A percentile compares a stretch with the other conserved stretches of the same genome.
Conservation (phyloP, 2,113 vertebrate genomes). For the Cyanistes caeruleus region DNA sequence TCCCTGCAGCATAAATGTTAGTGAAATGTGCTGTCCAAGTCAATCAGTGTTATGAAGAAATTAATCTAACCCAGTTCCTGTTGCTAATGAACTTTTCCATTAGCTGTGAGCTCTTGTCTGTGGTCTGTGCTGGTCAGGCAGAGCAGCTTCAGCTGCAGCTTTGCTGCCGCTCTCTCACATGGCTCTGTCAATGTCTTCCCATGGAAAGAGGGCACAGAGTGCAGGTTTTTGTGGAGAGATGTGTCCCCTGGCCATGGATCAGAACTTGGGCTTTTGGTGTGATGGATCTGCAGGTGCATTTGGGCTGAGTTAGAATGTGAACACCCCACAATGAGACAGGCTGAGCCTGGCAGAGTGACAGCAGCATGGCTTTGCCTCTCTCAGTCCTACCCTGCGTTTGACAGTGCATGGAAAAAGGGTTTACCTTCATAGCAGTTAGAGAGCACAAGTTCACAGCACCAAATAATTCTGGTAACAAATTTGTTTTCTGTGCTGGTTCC, state of each 20-base stretch:
- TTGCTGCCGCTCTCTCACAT: neutral
- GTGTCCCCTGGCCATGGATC: neutral
- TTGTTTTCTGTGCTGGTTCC: neutral
- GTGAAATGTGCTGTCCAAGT: conserved; percentile 70
- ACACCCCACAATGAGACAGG: neutral
- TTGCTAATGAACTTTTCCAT: conserved; percentile 52
- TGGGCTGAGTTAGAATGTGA: neutral
- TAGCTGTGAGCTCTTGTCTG: neutral
- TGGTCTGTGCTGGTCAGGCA: neutral
- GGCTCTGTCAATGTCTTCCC: neutral
- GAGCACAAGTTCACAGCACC: neutral
- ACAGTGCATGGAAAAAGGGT: neutral
- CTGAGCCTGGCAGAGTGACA: neutral
- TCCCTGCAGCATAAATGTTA: conserved; percentile 60
- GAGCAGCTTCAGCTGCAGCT: neutral
- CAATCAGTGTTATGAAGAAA: conserved; percentile 62
- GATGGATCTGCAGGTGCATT: neutral
- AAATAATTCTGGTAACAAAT: neutral
- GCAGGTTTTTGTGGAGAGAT: neutral
- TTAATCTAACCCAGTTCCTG: conserved; percentile 58
- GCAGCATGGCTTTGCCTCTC: neutral
- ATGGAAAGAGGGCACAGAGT: neutral
- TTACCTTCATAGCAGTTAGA: neutral
- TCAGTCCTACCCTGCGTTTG: accelerated
- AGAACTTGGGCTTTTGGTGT: neutral